Base-by-base conservation (phyloP, 2,113 vertebrate genomes). In the Epinephelus moara region DNA sequence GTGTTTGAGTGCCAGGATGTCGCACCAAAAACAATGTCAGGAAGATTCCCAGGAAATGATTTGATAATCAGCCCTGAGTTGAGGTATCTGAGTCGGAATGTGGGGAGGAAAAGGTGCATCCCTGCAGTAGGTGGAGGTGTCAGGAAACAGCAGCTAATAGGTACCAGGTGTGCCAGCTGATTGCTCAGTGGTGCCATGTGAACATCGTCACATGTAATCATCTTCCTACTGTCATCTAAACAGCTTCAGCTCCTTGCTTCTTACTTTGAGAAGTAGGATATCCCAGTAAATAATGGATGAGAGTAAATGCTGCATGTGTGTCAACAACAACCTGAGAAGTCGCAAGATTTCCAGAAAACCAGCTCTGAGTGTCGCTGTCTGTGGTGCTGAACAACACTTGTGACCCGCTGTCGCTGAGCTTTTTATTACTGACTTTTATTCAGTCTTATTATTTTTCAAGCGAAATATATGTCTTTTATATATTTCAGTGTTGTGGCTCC, bases 301-400 rank as follows among this genome's bases (percentile, higher is more conserved):
- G 4, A 15, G 37, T 15, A 47, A 25, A 9, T 4, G 18, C 18
- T 37, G 33, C 4, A 37, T 37, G 6, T 37, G 33, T 37, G 33
- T 30, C 57, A 47, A 45, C 33, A 27, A 13, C 55, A 27, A 23
- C 13, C 37, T 11, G n/a, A 45, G 70, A 25, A 12, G 53, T 23
- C 23, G 13, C 6, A 3, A 10, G 3, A 40, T 40, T 60, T 47
- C 33, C 62, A 61, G 55, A 66, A 30, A 13, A 50, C 21, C 50
- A 14, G 64, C 23, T 49, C 9, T 25, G 33, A 45, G 12, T 30
- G 74, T 69, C 62, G 77, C 85, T 87, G 81, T 87, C 81, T 83
- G 52, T 79, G 80, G 85, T 83, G 66, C 85, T 83, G 70, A 87
- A 83, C 45, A 33, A 19, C 57, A 3, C 7, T 14, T 13, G 14